These are phyloP conservation scores for Ochropacha duplaris DNA, from an alignment of 2,888 invertebrate genomes.

Conservation along the genomic window DNA sequence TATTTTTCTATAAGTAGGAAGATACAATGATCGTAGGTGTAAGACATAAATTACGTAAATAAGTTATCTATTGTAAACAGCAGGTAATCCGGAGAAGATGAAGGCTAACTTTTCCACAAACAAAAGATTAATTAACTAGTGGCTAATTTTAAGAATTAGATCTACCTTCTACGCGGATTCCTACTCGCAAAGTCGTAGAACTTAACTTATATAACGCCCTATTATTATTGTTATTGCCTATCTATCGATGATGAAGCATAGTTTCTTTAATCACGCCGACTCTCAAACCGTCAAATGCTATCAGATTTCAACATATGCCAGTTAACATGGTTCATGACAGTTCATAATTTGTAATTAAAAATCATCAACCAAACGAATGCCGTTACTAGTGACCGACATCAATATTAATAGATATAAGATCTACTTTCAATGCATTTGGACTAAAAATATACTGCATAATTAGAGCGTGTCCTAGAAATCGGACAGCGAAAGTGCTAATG, in stretches of 20 bases:
- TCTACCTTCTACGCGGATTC: too few species aligned
- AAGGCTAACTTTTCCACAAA: too few species aligned
- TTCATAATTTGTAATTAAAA: constrained; percentile 2
- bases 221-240: background rate
- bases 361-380: constrained; percentile 27
- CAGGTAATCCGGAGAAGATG: background rate
- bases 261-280: background rate
- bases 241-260: background rate
- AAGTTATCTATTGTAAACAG: background rate
- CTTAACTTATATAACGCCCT: too few species aligned
- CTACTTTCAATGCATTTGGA: constrained; percentile 37
- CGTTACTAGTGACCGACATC: constrained; percentile 30
- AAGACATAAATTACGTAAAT: constrained; percentile 15
- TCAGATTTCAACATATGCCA: background rate
- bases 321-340: constrained; percentile 4
- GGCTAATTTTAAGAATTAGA: too few species aligned
- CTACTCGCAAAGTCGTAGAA: too few species aligned
- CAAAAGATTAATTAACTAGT: too few species aligned
- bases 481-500: constrained; percentile 53
- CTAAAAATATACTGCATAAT: constrained; percentile 42
- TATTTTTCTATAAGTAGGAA: constrained; percentile 22
- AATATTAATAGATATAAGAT: constrained; percentile 22
- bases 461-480: constrained; percentile 48
- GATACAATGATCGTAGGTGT: constrained; percentile 17
- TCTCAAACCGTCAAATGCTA: background rate